phyloP scores from a whole-genome alignment of 2,888 invertebrate species.

The Pristionchus entomophagus region DNA sequence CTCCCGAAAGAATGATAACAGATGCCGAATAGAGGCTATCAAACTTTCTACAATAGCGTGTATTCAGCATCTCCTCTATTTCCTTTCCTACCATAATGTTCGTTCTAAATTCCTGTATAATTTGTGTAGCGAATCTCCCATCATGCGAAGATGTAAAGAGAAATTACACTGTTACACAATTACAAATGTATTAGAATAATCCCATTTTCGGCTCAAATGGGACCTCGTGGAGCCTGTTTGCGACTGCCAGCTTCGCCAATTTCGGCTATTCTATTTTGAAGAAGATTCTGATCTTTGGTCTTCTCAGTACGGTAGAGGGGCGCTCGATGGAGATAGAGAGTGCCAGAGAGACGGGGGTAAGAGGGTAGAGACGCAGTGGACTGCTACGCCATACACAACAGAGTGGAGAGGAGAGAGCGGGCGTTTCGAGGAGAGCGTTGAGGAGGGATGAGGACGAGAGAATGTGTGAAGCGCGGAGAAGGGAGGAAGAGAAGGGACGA shows the following conservation, averaged over 20 bases:
- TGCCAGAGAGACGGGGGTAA: neutral
- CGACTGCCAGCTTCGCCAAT: constrained; percentile 16
- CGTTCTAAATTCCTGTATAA: neutral
- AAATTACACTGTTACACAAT: too few relatives aligned
- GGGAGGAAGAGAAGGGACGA: neutral
- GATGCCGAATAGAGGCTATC: too few relatives aligned
- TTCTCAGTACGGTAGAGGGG: constrained; percentile 7
- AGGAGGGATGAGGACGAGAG: neutral
- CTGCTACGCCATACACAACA: constrained; percentile 46
- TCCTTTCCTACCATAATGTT: neutral
- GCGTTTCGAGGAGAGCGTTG: neutral
- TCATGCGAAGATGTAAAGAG: too few relatives aligned
- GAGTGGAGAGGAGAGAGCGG: constrained; percentile 4
- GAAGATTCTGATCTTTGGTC: constrained; percentile 43
- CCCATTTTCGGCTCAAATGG: neutral
- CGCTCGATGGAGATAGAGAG: constrained; percentile 6
- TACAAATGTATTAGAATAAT: neutral
- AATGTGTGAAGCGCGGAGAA: neutral
- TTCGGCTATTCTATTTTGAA: neutral
- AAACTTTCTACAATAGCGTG: too few relatives aligned
- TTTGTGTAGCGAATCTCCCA: neutral
- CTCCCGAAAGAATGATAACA: too few relatives aligned
- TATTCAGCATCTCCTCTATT: too few relatives aligned
- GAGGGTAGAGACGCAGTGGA: constrained; percentile 41
- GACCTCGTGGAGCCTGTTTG: neutral